These are phyloP conservation scores for Meteorus colon DNA, from an alignment of 2,888 invertebrate genomes.

Conservation along the genomic window DNA sequence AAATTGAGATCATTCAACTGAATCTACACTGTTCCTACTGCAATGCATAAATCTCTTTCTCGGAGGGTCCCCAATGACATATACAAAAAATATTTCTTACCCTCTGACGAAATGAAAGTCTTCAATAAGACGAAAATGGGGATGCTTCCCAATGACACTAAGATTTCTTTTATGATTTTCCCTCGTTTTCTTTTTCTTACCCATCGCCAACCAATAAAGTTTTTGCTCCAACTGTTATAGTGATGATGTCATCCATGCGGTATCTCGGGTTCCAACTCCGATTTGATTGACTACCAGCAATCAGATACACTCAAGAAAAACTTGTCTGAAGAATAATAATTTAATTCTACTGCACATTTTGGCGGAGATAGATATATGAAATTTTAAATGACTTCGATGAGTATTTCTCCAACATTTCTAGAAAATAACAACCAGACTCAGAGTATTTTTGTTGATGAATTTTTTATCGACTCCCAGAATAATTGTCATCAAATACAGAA, in stretches of 20 bases:
- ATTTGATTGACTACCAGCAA: too few relatives aligned
- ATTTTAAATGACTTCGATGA: too few relatives aligned
- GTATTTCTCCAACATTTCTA: too few relatives aligned
- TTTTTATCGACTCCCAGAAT: too few relatives aligned
- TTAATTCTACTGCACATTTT: too few relatives aligned
- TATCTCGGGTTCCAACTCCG: not conserved
- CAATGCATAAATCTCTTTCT: not conserved
- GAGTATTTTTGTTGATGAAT: too few relatives aligned
- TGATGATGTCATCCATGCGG: not conserved
- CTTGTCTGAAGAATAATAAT: too few relatives aligned
- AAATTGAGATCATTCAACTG: not conserved
- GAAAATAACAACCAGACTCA: too few relatives aligned
- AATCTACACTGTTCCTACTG: not conserved
- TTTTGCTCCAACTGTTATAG: not conserved
- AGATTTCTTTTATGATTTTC: not conserved
- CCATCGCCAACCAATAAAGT: not conserved
- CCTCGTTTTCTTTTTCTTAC: not conserved
- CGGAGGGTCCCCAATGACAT: not conserved
- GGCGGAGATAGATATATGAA: too few relatives aligned
- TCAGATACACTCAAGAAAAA: too few relatives aligned
- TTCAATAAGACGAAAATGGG: not conserved
- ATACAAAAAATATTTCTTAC: conserved; percentile 1
- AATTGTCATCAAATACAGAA: too few relatives aligned
- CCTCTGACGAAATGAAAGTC: conserved; percentile 20
- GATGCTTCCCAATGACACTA: conserved; percentile 4